Conservation (phyloP, 2,797 vertebrate genomes). For the Okamejei kenojei region DNA sequence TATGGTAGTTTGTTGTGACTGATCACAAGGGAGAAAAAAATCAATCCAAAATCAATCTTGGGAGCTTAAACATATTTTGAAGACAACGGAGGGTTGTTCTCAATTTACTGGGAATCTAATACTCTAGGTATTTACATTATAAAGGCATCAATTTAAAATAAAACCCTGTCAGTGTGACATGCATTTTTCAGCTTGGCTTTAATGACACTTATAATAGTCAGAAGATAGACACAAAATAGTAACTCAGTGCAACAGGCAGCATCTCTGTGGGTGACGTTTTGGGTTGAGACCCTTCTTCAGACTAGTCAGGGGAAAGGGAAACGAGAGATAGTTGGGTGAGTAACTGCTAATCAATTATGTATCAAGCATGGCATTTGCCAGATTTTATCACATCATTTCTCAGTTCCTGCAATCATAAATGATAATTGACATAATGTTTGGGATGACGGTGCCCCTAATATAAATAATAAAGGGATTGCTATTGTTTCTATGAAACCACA, state of each 20-base stretch:
- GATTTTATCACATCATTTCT: background rate
- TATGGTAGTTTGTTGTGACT: background rate
- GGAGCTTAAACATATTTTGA: background rate
- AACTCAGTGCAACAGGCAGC: too few species aligned
- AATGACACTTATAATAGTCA: background rate
- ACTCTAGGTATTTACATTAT: background rate
- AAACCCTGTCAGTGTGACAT: background rate
- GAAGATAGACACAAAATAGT: too few species aligned
- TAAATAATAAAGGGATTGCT: constrained; percentile 13
- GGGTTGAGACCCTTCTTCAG: too few species aligned
- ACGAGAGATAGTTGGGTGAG: background rate
- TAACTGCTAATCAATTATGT: constrained; percentile 29
- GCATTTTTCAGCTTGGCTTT: background rate
- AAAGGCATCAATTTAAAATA: background rate
- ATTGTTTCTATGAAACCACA: background rate
- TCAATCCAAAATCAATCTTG: constrained; percentile 10
- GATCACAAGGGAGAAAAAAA: background rate
- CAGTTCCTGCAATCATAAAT: background rate
- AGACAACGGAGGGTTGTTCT: background rate
- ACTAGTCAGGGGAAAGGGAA: too few species aligned
- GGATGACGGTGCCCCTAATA: too few species aligned
- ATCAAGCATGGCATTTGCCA: background rate
- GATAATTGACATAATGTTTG: background rate
- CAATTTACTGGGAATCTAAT: background rate
- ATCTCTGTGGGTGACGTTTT: too few species aligned